Evolutionary conservation across 2,797 vertebrate genomes (phyloP).

Genomic region (Enteromius thamalakanensis): DNA sequence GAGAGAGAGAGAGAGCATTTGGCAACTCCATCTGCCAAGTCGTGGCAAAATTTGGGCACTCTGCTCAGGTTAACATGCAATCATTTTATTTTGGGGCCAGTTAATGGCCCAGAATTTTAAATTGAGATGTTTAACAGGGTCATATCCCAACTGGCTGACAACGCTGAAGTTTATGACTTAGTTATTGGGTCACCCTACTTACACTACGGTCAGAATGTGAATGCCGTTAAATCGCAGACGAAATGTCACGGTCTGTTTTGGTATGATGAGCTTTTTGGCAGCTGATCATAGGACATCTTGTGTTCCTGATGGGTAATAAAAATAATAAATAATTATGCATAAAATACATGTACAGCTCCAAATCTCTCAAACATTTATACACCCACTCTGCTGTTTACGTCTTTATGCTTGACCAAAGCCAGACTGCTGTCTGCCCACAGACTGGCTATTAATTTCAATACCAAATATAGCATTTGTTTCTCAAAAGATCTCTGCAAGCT

Average conservation of each 20-base stretch:
- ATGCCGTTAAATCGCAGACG: constrained; percentile 66
- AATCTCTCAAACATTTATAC: constrained; percentile 70
- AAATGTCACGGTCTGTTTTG: constrained; percentile 74
- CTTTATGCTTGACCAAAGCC: constrained; percentile 65
- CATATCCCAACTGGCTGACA: constrained; percentile 61
- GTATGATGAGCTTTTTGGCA: constrained; percentile 69
- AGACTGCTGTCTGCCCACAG: constrained; percentile 61
- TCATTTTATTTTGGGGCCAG: constrained; percentile 58
- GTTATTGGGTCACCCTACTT: constrained; percentile 59
- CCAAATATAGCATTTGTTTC: constrained; percentile 65
- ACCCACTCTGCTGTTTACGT: constrained; percentile 67
- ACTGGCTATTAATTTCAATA: constrained; percentile 66
- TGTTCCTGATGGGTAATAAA: constrained; percentile 71
- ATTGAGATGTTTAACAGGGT: constrained; percentile 67
- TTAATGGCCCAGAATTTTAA: constrained; percentile 61
- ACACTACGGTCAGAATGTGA: constrained; percentile 50
- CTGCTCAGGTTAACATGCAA: constrained; percentile 42
- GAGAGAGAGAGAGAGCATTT: constrained; percentile 22
- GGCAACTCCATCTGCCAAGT: constrained; percentile 16
- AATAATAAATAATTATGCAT: constrained; percentile 65
- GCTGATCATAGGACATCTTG: constrained; percentile 66
- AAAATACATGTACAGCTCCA: constrained; percentile 65
- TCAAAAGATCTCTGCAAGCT: constrained; percentile 38
- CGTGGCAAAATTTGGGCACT: constrained; percentile 44
- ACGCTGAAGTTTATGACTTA: constrained; percentile 63